Conservation (phyloP, 2,113 vertebrate genomes). For the Heliornis fulica region DNA sequence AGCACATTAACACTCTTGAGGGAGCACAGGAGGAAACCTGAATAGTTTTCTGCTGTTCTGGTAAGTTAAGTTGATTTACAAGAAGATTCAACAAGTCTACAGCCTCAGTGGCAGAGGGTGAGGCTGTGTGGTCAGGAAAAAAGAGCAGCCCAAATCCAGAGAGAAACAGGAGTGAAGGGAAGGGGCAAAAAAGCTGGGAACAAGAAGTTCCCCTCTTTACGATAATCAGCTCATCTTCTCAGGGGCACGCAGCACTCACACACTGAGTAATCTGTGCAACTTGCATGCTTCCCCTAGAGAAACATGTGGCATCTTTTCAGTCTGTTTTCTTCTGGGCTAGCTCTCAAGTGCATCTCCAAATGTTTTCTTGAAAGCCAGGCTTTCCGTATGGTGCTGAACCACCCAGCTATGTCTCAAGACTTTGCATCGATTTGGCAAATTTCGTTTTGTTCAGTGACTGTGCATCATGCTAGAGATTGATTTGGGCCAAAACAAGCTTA, state of each 20-base stretch:
- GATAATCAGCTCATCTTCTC: neutral
- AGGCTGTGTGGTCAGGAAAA: neutral
- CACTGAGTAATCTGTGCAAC: neutral
- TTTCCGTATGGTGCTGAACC: neutral
- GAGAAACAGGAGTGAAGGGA: neutral
- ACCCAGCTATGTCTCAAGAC: neutral
- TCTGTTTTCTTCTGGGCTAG: neutral
- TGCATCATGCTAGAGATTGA: neutral
- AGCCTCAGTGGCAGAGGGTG: neutral
- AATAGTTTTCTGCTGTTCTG: neutral
- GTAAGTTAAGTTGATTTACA: neutral
- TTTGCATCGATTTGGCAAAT: neutral
- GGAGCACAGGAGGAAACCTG: constrained; percentile 9
- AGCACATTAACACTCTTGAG: constrained; percentile 6
- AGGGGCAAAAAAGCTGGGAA: neutral
- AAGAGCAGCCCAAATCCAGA: neutral
- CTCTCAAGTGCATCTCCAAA: neutral
- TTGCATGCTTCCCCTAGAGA: neutral
- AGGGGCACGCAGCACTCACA: neutral
- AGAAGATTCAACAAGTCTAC: neutral
- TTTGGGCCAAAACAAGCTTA: neutral
- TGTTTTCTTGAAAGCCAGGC: neutral
- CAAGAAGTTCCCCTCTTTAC: neutral
- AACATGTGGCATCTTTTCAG: neutral
- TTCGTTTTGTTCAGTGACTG: neutral